Evolutionary conservation across 1,140 invertebrate genomes (phyloP), one percentile per base, ranked within the genome.

Genomic region (Manduca sexta): DNA sequence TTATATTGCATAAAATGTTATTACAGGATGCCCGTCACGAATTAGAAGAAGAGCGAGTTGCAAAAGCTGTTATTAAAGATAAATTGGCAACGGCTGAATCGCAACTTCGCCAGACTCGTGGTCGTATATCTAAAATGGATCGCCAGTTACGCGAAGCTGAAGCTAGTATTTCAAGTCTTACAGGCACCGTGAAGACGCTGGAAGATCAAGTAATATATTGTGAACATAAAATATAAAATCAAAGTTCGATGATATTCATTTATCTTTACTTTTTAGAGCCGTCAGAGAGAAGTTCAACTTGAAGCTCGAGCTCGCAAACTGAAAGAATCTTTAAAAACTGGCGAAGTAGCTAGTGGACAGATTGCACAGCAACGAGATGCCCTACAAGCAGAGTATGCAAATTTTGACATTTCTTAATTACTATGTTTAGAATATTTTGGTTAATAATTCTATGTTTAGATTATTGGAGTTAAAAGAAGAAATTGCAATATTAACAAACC

Each of bases 261-360:
- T 33, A 46, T 21, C 18, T 40, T 30, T 8, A 15, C 15, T 37
- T 54, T 60, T 13, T 34, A 84, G 81, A 78, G 66, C 45, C 74
- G 79, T 18, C 79, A 81, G 64, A 64, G 64, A 56, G 79, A 83
- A 60, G 66, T 72, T 13, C 75, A 78, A 34, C 33, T 83, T 34
- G 81, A 83, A 67, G 72, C 76, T 15, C 69, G 76, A 15, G 81
- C 81, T 34, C 63, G 79, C 44, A 84, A 84, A 49, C 54, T 83
- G 40, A 81, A 71, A 54, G 81, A 84, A 56, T 74, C 77, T 15
- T 53, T 84, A 12, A 84, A 80, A 52, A 84, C 79, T 42, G 77
- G 76, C 8, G 79, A 84, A 74, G 56, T 81, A 15, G 52, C 77
- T 2, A 83, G 64, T 29, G 64, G 26, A 46, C 74, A 83, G 13